Base-by-base conservation (phyloP, 2,797 vertebrate genomes). In the Acanthurus tractus region DNA sequence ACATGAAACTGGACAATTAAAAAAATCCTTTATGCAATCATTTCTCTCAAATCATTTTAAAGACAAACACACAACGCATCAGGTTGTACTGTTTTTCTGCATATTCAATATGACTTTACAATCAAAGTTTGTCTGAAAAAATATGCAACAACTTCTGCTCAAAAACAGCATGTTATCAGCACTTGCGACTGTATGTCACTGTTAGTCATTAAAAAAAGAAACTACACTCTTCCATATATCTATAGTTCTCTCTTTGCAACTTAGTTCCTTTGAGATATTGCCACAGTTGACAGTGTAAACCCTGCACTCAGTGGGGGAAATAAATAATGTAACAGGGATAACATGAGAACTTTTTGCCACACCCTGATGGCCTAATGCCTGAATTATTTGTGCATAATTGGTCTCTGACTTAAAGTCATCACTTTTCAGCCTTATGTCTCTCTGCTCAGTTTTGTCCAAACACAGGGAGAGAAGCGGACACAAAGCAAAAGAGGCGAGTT, bases 341-440 rank as follows among this genome's bases (percentile, higher is more conserved):
- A 54, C 61, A 52, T 65, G 63, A 81, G n/a, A 69, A 54, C 17
- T 44, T 78, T 53, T 74, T 2, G 18, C 63, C 50, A 45, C 18
- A 65, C 56, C 10, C 36, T n/a, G 23, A 50, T 3, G 4, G 11
- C 22, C 3, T 67, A 65, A 76, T 74, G 65, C 50, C 81, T 86
- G 49, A 55, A 73, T 68, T 42, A 67, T 53, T 75, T 84, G 71
- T 90, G 80, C 81, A 71, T 74, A 79, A 63, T 72, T 66, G 22
- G n/a, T 76, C 20, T 66, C 74, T 69, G 9, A 66, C 44, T 52
- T 72, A 13, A 17, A 65, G 29, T 45, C 50, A 7, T 62, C 68
- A 90, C 82, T 91, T 84, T 88, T 91, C 81, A 78, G 93, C 89
- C 85, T 86, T 73, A 45, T 84, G 94, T 86, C 94, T 90, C 58